phyloP scores from a whole-genome alignment of 2,113 vertebrate genomes.

The Mormyrus iriodes region DNA sequence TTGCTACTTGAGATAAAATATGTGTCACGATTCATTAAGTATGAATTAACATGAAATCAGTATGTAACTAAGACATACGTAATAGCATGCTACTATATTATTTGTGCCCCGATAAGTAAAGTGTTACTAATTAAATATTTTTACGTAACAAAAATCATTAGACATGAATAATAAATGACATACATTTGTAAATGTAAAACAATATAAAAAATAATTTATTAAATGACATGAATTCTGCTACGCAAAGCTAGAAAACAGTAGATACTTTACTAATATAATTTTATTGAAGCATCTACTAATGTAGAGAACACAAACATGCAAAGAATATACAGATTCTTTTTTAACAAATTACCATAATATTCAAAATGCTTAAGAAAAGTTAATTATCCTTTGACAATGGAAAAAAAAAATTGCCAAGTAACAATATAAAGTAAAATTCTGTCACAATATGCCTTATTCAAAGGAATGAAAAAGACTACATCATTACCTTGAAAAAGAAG shows the following conservation, averaged over 20 bases:
- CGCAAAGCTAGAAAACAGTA: neutral
- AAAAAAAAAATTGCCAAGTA: neutral
- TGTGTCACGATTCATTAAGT: no score
- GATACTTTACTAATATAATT: neutral
- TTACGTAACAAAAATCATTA: no score
- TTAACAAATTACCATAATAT: neutral
- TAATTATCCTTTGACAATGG: neutral
- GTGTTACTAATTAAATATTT: no score
- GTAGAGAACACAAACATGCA: neutral
- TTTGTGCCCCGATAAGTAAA: no score
- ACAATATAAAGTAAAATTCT: conserved; percentile 10
- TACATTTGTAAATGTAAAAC: no score
- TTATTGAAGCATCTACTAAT: neutral
- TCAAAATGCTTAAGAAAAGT: neutral
- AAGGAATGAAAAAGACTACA: conserved; percentile 1
- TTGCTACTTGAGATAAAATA: no score
- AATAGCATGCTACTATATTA: no score
- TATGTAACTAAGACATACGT: no score
- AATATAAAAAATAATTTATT: neutral
- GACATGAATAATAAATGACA: no score
- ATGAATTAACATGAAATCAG: no score
- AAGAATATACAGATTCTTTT: neutral
- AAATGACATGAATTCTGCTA: neutral
- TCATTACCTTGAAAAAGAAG: conserved; percentile 11
- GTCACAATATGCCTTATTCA: neutral